phyloP scores from a whole-genome alignment of 2,888 invertebrate species.

The Xanthorhoe spadicearia region DNA sequence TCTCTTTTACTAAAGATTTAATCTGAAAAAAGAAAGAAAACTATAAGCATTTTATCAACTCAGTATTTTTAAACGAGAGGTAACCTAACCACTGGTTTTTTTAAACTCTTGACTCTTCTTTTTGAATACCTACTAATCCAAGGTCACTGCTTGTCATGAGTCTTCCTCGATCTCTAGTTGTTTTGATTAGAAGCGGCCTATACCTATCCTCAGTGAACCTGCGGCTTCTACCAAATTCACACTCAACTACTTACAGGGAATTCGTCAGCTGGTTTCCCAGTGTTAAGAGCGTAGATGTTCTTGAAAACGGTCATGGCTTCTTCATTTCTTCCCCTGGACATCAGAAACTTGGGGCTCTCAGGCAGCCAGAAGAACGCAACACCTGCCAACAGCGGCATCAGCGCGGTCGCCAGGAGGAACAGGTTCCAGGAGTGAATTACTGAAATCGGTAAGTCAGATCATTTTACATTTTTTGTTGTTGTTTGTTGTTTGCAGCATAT shows the following conservation, averaged over 20 bases:
- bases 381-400: slow-evolving; percentile 88
- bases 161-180: too few species aligned
- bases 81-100: not conserved
- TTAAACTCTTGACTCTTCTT: not conserved
- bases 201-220: too few species aligned
- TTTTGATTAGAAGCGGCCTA: too few species aligned
- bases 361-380: slow-evolving; percentile 86
- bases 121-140: too few species aligned
- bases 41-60: too few species aligned
- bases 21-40: slow-evolving; percentile 74
- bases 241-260: slow-evolving; percentile 85
- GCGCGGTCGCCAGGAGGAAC: slow-evolving; percentile 83
- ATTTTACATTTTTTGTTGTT: too few species aligned
- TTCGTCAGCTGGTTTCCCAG: slow-evolving; percentile 83
- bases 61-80: too few species aligned
- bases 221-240: not conserved
- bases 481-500: too few species aligned
- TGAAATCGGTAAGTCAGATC: slow-evolving; percentile 46
- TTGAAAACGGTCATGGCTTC: slow-evolving; percentile 87
- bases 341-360: slow-evolving; percentile 92
- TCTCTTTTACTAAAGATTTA: slow-evolving; percentile 69
- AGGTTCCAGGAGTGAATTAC: slow-evolving; percentile 87
- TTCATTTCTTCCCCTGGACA: slow-evolving; percentile 87
- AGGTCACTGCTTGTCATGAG: too few species aligned
- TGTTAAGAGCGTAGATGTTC: slow-evolving; percentile 87